A percentile compares a stretch with the other conserved stretches of the same genome.
These are phyloP conservation scores for Sylvia atricapilla DNA, from an alignment of 2,113 vertebrate genomes.

Conservation along the genomic window DNA sequence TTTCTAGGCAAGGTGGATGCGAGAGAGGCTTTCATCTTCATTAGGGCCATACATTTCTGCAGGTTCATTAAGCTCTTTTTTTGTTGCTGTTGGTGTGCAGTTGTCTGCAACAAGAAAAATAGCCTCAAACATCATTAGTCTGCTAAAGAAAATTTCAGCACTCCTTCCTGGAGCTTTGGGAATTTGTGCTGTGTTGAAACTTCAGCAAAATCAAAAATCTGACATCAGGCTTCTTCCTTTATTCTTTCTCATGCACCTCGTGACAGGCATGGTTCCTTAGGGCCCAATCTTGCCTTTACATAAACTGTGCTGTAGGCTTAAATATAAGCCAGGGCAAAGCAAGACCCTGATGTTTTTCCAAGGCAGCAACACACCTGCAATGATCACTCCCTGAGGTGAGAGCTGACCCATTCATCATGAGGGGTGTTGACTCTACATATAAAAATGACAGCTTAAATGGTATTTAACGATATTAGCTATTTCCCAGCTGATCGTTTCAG, in stretches of 20 bases:
- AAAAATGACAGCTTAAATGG: conserved; percentile 51
- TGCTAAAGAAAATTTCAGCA: conserved; percentile 52
- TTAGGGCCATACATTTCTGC: conserved; percentile 63
- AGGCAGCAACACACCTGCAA: conserved; percentile 42
- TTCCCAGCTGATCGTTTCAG: conserved; percentile 50
- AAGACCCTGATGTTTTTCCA: conserved; percentile 38
- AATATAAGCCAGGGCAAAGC: conserved; percentile 15
- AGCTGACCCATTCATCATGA: conserved; percentile 26
- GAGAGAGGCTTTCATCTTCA: conserved; percentile 68
- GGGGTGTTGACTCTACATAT: conserved; percentile 39
- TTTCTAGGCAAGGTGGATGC: conserved; percentile 45
- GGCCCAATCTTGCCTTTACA: conserved; percentile 31
- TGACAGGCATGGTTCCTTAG: conserved; percentile 10
- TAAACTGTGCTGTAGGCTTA: conserved; percentile 14
- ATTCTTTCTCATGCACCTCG: background rate
- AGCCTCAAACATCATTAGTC: conserved; percentile 64
- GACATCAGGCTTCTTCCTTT: conserved; percentile 38
- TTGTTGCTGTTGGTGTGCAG: conserved; percentile 38
- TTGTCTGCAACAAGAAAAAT: conserved; percentile 69
- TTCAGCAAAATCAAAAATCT: conserved; percentile 46
- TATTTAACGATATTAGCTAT: conserved; percentile 50
- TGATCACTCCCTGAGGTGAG: background rate
- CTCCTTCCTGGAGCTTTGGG: conserved; percentile 34
- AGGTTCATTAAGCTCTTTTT: conserved; percentile 62
- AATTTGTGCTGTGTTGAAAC: conserved; percentile 40